These are phyloP conservation scores for Sesia apiformis DNA, from an alignment of 2,888 invertebrate genomes.

Conservation along the genomic window DNA sequence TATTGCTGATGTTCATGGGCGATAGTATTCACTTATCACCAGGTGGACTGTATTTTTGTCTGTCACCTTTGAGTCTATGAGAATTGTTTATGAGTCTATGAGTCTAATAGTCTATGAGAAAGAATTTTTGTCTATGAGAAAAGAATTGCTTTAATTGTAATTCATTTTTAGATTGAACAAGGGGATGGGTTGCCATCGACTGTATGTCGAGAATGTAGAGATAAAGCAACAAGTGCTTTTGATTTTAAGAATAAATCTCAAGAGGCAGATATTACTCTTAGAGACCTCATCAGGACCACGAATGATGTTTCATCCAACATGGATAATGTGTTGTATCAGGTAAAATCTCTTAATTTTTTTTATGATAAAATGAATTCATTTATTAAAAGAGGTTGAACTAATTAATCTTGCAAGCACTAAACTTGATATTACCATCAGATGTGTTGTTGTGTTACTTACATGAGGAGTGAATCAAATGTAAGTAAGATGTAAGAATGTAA, in stretches of 20 bases:
- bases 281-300: slow-evolving; percentile 32
- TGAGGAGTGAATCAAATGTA: too few relatives aligned
- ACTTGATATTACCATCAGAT: too few relatives aligned
- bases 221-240: slow-evolving; percentile 48
- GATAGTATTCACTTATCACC: too few relatives aligned
- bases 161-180: slow-evolving; percentile 34
- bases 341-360: not conserved
- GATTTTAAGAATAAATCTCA: slow-evolving; percentile 51
- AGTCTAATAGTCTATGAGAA: not conserved
- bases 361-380: not conserved
- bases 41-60: too few relatives aligned
- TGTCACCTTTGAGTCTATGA: not conserved
- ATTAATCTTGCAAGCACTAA: not conserved
- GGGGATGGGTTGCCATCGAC: slow-evolving; percentile 55
- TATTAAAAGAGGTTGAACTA: not conserved
- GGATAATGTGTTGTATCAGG: not conserved
- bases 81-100: too few relatives aligned
- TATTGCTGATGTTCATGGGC: not conserved
- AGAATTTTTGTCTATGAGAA: not conserved
- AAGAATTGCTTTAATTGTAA: not conserved
- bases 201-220: slow-evolving; percentile 49
- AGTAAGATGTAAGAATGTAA: too few relatives aligned
- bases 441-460: too few relatives aligned
- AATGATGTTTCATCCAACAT: slow-evolving; percentile 13
- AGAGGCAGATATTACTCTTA: slow-evolving; percentile 40